Conservation (phyloP, 2,797 vertebrate genomes). For the Sebastes nivosus region DNA sequence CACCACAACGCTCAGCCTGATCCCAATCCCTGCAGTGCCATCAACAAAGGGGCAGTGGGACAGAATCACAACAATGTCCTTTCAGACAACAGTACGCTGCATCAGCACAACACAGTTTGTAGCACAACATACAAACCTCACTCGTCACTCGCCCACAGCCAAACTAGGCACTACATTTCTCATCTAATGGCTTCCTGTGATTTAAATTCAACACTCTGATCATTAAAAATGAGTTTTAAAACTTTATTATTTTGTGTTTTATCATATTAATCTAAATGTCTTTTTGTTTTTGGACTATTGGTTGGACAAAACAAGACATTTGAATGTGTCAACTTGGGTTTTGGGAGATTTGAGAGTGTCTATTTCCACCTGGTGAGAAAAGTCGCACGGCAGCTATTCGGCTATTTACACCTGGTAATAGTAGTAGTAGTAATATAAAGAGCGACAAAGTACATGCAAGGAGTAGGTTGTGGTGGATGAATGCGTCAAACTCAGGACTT, state of each 20-base stretch:
- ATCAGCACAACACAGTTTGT: conserved; percentile 48
- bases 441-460: no score
- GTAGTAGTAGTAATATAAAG: no score
- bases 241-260: not conserved
- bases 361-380: no score
- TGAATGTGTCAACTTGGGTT: not conserved
- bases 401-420: no score
- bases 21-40: conserved; percentile 71
- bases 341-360: not conserved
- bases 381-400: no score
- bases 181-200: no score
- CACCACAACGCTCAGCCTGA: conserved; percentile 73
- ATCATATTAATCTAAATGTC: not conserved
- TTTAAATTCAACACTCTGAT: not conserved
- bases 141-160: not conserved
- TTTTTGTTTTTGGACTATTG: not conserved
- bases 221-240: not conserved
- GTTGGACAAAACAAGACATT: not conserved
- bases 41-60: conserved; percentile 60
- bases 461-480: no score
- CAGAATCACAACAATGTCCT: conserved; percentile 62
- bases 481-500: no score
- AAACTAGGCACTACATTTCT: not conserved
- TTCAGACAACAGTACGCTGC: conserved; percentile 53
- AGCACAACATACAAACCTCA: not conserved